Conservation (phyloP, 2,113 vertebrate genomes). For the Macrotis lagotis region DNA sequence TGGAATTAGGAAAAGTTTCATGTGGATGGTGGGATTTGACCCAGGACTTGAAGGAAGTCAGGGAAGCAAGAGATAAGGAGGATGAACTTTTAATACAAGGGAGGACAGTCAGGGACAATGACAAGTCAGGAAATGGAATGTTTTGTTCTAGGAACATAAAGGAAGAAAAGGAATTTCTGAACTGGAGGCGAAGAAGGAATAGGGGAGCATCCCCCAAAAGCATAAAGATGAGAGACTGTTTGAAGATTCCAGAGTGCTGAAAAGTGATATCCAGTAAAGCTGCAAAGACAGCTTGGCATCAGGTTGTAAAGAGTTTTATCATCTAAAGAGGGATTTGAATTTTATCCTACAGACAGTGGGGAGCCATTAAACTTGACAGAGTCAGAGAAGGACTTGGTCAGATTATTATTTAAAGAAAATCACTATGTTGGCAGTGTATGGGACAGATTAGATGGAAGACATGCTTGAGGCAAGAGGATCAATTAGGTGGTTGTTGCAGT, state of each 20-base stretch:
- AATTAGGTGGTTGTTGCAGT: neutral
- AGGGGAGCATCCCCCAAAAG: neutral
- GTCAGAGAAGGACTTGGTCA: neutral
- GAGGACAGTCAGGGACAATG: too few species aligned
- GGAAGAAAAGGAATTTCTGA: neutral
- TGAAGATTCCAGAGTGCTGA: neutral
- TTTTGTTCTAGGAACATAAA: neutral
- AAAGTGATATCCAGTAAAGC: neutral
- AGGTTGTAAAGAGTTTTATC: neutral
- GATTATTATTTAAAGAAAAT: neutral
- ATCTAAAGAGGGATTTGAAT: neutral
- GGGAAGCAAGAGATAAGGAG: too few species aligned
- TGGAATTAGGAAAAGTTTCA: too few species aligned
- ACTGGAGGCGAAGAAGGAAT: neutral
- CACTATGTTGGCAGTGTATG: neutral
- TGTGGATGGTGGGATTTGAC: too few species aligned
- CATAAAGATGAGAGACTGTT: neutral
- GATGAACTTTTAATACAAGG: too few species aligned
- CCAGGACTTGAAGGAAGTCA: too few species aligned
- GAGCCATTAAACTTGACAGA: neutral
- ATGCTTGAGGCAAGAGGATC: neutral
- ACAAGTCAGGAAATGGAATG: too few species aligned
- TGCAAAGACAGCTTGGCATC: neutral
- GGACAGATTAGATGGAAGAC: neutral
- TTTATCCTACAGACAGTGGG: neutral